A percentile compares a stretch with the other conserved stretches of the same genome.
phyloP scores from a whole-genome alignment of 37 sponge, comb jelly and placozoan genomes.

The Beroe forskalii region DNA sequence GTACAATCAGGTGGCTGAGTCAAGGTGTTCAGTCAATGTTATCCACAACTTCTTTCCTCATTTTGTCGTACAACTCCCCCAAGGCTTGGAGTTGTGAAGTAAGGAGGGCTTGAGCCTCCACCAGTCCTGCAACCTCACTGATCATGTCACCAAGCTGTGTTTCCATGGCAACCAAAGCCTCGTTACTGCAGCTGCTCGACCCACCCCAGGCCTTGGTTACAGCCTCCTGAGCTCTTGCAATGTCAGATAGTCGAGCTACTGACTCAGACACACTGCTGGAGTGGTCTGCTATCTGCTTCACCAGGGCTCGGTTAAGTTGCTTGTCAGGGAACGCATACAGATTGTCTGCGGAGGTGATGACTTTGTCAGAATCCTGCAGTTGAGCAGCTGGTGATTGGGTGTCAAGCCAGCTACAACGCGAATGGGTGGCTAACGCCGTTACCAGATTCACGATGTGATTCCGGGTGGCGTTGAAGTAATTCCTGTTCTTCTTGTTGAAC shows the following conservation, averaged over 20 bases:
- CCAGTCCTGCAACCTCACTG: neutral
- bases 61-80: neutral
- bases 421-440: neutral
- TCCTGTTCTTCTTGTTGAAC: slow-evolving; percentile 2
- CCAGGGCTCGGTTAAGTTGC: neutral
- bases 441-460: neutral
- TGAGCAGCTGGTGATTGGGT: neutral
- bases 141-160: neutral
- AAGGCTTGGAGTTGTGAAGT: neutral
- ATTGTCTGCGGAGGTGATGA: neutral
- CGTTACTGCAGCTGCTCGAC: neutral
- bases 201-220: neutral
- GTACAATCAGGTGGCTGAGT: too few relatives aligned
- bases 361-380: neutral
- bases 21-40: neutral
- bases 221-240: neutral
- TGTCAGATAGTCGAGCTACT: neutral
- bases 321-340: neutral
- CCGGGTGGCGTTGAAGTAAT: neutral
- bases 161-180: neutral
- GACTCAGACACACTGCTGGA: neutral
- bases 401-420: neutral
- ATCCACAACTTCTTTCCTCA: neutral
- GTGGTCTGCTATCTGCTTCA: neutral
- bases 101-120: neutral